Conservation (phyloP, 1,140 invertebrate genomes). For the Zaprionus davidi region DNA sequence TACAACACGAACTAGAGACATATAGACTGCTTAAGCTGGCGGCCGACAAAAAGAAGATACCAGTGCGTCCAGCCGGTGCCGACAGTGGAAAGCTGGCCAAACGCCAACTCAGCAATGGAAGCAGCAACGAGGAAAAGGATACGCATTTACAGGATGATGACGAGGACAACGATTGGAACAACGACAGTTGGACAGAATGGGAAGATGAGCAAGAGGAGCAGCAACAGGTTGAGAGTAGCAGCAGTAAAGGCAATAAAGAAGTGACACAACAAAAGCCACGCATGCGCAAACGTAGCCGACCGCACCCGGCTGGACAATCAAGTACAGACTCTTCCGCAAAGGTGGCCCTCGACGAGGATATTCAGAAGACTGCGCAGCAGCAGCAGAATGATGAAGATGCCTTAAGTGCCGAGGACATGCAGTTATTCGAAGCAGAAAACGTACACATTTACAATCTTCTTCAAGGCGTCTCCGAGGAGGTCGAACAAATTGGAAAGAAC, state of each 20-base stretch:
- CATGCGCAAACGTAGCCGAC: constrained; percentile 52
- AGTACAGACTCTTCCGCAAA: constrained; percentile 65
- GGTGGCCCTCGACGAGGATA: constrained; percentile 76
- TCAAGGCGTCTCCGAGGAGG: constrained; percentile 91
- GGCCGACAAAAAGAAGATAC: constrained; percentile 84
- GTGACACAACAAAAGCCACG: constrained; percentile 43
- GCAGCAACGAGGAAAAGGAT: neutral
- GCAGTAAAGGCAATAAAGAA: neutral
- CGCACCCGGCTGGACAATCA: constrained; percentile 12
- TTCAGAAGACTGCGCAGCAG: constrained; percentile 68
- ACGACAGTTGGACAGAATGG: constrained; percentile 65
- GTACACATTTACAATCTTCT: constrained; percentile 93
- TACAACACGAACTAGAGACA: constrained; percentile 92
- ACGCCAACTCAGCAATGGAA: constrained; percentile 34
- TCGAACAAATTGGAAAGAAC: constrained; percentile 95
- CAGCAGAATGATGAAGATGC: constrained; percentile 85
- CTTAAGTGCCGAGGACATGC: constrained; percentile 93
- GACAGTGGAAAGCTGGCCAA: constrained; percentile 48
- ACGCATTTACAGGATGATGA: neutral
- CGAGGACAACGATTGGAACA: constrained; percentile 65
- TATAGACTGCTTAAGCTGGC: constrained; percentile 91
- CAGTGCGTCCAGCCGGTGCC: constrained; percentile 65
- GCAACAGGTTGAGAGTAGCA: constrained; percentile 2
- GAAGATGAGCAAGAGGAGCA: constrained; percentile 51
- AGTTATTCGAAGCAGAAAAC: constrained; percentile 95